Evolutionary conservation across 2,113 vertebrate species (phyloP).

Genomic region (Nothocercus nigrocapillus): DNA sequence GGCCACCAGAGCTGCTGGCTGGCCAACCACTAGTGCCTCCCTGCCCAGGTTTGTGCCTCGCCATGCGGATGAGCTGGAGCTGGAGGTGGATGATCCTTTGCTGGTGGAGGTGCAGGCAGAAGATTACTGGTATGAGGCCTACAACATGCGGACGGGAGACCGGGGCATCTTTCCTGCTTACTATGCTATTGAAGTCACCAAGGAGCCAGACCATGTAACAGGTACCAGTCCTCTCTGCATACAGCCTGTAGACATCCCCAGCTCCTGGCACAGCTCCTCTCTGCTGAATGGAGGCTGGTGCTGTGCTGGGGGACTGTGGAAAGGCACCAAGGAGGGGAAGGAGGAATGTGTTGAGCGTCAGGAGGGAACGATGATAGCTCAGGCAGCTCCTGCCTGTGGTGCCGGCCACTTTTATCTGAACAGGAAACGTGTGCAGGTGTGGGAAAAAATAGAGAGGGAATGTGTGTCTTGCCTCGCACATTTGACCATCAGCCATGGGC

Average conservation of each 20-base stretch:
- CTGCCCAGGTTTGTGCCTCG: conserved; percentile 91
- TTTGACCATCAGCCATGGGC: fast-evolving
- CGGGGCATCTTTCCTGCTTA: conserved; percentile 94
- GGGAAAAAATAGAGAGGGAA: not conserved
- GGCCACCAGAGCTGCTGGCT: not conserved
- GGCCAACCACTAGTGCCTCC: not conserved
- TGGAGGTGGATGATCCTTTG: conserved; percentile 95
- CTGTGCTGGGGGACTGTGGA: not conserved
- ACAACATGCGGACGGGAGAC: conserved; percentile 94
- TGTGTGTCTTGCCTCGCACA: not conserved
- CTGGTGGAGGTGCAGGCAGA: conserved; percentile 95
- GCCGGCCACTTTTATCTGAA: not conserved
- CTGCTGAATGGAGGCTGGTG: not conserved
- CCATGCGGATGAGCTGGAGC: conserved; percentile 92
- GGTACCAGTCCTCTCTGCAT: conserved; percentile 68
- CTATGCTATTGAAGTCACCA: conserved; percentile 92
- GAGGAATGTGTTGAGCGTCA: not conserved
- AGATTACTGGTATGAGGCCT: conserved; percentile 97
- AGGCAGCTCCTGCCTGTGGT: not conserved
- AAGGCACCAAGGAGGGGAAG: not conserved
- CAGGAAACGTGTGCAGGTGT: not conserved
- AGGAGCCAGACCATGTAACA: conserved; percentile 86
- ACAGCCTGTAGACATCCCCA: not conserved
- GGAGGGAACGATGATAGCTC: fast-evolving
- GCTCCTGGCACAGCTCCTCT: not conserved